Percentiles rank a stretch among this genome's conserved stretches.
Conservation (phyloP, 2,797 vertebrate genomes). For the Ibycter americanus region DNA sequence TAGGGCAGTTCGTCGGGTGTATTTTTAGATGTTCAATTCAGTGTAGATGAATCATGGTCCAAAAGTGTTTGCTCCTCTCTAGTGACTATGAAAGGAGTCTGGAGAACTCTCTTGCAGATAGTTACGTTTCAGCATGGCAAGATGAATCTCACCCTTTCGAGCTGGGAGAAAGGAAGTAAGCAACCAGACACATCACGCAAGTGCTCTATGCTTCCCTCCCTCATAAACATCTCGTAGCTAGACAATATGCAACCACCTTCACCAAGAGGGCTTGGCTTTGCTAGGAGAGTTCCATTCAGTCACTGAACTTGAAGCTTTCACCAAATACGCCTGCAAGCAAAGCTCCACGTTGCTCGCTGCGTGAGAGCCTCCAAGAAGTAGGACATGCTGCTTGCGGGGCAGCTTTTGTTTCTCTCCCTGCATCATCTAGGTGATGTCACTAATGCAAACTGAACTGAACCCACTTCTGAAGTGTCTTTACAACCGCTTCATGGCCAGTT, state of each 20-base stretch:
- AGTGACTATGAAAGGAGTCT: constrained; percentile 34
- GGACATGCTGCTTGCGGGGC: background rate
- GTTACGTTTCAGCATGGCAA: background rate
- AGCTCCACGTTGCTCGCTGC: background rate
- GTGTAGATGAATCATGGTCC: background rate
- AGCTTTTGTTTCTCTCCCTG: background rate
- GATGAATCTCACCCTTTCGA: background rate
- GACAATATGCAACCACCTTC: background rate
- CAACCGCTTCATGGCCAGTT: background rate
- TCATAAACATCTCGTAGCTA: background rate
- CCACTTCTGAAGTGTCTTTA: background rate
- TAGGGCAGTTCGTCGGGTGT: background rate
- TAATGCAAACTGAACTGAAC: background rate
- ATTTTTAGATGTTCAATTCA: constrained; percentile 26
- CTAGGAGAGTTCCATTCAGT: background rate
- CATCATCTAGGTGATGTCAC: background rate
- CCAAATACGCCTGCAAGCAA: background rate
- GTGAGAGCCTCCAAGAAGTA: background rate
- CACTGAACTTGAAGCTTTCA: background rate
- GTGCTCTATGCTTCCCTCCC: background rate
- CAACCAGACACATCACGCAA: background rate
- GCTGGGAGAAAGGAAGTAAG: background rate
- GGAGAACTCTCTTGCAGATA: background rate
- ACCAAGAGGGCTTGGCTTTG: background rate
- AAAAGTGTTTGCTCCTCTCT: background rate